These are phyloP conservation scores for Propithecus coquereli DNA, from an alignment of 2,113 vertebrate species.

Conservation along the genomic window DNA sequence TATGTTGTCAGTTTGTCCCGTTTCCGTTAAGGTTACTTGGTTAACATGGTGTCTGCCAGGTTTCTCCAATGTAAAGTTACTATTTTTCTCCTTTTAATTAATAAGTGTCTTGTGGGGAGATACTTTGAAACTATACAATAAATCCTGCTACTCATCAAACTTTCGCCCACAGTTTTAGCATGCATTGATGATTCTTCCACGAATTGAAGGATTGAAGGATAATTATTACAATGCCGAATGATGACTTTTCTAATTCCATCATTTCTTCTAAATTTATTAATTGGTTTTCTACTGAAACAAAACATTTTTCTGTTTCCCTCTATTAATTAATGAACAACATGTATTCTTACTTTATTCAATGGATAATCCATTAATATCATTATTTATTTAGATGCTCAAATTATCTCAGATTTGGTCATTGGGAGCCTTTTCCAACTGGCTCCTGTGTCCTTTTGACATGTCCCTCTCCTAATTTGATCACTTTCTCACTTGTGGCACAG, in stretches of 20 bases:
- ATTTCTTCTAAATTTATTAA: neutral
- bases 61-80: neutral
- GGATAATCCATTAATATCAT: neutral
- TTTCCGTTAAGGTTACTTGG: neutral
- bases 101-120: neutral
- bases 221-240: neutral
- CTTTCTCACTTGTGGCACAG: neutral
- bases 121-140: neutral
- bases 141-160: neutral
- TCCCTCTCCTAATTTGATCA: neutral
- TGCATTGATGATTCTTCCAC: neutral
- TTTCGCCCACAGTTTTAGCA: neutral
- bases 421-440: neutral
- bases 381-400: neutral
- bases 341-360: neutral
- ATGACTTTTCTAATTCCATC: neutral
- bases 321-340: neutral
- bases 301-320: neutral
- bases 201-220: neutral
- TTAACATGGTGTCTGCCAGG: neutral
- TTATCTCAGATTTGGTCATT: neutral
- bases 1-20: neutral
- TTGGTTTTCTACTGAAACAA: neutral
- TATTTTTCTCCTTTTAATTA: neutral
- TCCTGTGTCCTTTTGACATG: neutral